phyloP scores from a whole-genome alignment of 2,797 vertebrate species.

The Melanotaenia boesemani region DNA sequence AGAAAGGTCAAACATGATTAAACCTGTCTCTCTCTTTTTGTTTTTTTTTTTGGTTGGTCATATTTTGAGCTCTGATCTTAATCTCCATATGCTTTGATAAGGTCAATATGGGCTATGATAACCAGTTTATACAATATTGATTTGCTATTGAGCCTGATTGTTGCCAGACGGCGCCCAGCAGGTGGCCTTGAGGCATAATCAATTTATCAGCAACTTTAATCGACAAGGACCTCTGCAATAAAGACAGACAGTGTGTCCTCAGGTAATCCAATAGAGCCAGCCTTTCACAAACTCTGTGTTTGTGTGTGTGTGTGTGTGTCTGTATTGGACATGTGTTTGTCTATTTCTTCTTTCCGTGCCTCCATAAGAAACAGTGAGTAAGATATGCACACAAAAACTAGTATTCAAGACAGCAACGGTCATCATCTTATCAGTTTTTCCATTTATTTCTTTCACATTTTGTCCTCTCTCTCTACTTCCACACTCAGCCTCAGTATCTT shows the following conservation, averaged over 20 bases:
- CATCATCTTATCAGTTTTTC: slow-evolving; percentile 11
- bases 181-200: slow-evolving; percentile 79
- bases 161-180: slow-evolving; percentile 78
- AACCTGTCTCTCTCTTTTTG: slow-evolving; percentile 6
- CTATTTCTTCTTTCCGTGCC: slow-evolving; percentile 3
- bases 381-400: slow-evolving; percentile 1
- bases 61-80: slow-evolving; percentile 46
- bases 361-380: slow-evolving; percentile 4
- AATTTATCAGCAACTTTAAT: slow-evolving; percentile 82
- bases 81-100: slow-evolving; percentile 58
- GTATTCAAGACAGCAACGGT: slow-evolving; percentile 1
- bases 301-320: slow-evolving; percentile 13
- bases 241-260: slow-evolving; percentile 77
- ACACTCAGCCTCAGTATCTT: slow-evolving; percentile 63
- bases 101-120: slow-evolving; percentile 73
- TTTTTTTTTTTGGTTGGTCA: slow-evolving; percentile 13
- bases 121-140: slow-evolving; percentile 76
- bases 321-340: slow-evolving; percentile 2
- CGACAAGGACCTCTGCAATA: slow-evolving; percentile 78
- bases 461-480: slow-evolving; percentile 40
- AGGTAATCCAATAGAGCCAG: slow-evolving; percentile 76
- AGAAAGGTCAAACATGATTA: slow-evolving; percentile 35
- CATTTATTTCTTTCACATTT: slow-evolving; percentile 36
- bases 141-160: slow-evolving; percentile 73
- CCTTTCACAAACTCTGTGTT: slow-evolving; percentile 41